Evolutionary conservation across 2,888 invertebrate species (phyloP), one percentile per base, ranked within the genome.

Genomic region (Flexamia atlantica): DNA sequence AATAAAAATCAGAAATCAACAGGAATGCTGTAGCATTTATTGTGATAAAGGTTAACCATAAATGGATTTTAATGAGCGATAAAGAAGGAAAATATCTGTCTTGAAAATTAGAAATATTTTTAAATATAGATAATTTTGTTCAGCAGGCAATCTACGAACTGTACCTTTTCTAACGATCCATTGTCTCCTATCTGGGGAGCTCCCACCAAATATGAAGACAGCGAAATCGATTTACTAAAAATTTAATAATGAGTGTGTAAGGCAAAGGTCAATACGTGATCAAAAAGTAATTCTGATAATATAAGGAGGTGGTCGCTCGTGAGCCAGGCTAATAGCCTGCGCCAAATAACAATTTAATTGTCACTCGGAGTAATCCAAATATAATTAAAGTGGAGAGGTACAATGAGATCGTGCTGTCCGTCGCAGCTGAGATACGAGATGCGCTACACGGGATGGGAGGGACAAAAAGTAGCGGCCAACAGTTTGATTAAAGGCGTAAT

Each of bases 291-390:
- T 64, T 64, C 14, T 57, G 57, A 57, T 57, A 25, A 57, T 64
- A 30, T 30, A 64, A 64, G 28, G 40, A 42, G 72, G 72, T 3
- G 68, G 32, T 68, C 42, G 42, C 28, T 76, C 74, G 74, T 76
- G 74, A 72, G 72, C 7, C 36, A 20, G 42, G 42, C 40, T 72
- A 72, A 72, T 72, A 72, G 72, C 46, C 74, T 25, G 46, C 74
- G 74, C 74, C 74, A 76, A 76, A 76, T 40, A 76, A 42, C 74
- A 76, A 79, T 32, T 79, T 79, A 79, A 79, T 79, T 79, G 57
- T 79, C 79, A 79, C 57, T 79, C 57, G 7, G 30, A 53, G 79
- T 79, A 79, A 79, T 79, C 57, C 79, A 79, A 79, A 79, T 79
- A 79, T 79, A 79, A 79, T 79, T 79, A 79, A 79, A 57, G 32